Conservation (phyloP, 2,888 invertebrate species). For the Tuberolachnus salignus region DNA sequence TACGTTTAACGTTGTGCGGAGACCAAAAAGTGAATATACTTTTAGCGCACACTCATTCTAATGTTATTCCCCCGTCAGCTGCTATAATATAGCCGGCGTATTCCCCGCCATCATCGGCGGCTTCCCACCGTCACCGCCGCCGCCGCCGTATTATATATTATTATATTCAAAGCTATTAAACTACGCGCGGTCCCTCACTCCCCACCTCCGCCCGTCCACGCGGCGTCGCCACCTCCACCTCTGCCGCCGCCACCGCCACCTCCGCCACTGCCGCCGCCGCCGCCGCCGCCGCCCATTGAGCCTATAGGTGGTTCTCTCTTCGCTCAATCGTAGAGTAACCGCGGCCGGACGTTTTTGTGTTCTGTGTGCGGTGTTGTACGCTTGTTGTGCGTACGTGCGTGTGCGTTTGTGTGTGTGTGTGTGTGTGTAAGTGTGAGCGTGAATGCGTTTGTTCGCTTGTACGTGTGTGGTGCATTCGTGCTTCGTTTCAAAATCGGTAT, state of each 20-base stretch:
- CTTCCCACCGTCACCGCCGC: constrained; percentile 7
- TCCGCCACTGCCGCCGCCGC: background rate
- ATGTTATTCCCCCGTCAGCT: constrained; percentile 49
- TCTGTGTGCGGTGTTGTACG: background rate
- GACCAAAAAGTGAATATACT: constrained; percentile 38
- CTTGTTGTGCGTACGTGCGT: background rate
- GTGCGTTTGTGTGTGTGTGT: background rate
- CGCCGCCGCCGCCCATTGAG: too few species aligned
- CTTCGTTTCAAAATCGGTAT: constrained; percentile 50
- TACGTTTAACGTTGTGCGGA: background rate
- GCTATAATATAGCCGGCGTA: constrained; percentile 10
- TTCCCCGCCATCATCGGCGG: constrained; percentile 5
- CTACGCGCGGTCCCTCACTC: constrained; percentile 15
- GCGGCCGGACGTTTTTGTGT: background rate
- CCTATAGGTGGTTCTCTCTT: background rate
- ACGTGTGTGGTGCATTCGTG: constrained; percentile 26
- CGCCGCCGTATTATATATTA: background rate
- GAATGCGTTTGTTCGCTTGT: background rate
- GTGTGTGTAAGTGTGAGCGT: too few species aligned
- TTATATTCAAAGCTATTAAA: constrained; percentile 54
- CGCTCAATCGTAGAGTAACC: constrained; percentile 52
- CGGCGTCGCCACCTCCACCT: background rate
- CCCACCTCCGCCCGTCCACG: background rate
- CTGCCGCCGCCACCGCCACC: background rate
- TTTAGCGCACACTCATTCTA: constrained; percentile 54